phyloP scores from a whole-genome alignment of 2,797 vertebrate genomes.

The Sarcoramphus papa region DNA sequence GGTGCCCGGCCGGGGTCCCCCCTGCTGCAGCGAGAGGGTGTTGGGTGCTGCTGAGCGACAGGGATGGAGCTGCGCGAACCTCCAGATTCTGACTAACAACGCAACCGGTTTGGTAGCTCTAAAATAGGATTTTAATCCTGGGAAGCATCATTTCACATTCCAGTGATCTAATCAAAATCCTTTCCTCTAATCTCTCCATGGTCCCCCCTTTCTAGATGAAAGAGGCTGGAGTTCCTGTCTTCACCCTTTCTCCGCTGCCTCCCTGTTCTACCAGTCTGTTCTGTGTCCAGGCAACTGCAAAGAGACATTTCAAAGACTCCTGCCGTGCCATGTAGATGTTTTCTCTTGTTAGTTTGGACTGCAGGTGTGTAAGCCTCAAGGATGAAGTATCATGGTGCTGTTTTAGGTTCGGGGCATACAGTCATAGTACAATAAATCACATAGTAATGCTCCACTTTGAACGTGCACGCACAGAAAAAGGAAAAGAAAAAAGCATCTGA shows the following conservation, averaged over 20 bases:
- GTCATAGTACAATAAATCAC: constrained; percentile 70
- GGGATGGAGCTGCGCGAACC: not conserved
- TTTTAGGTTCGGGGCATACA: constrained; percentile 67
- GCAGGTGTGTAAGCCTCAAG: constrained; percentile 58
- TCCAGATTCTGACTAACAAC: constrained; percentile 5
- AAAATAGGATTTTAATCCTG: constrained; percentile 65
- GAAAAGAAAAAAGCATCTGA: constrained; percentile 69
- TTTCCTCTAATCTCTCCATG: constrained; percentile 62
- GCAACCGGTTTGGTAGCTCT: constrained; percentile 57
- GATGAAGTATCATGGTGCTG: constrained; percentile 55
- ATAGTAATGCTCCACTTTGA: constrained; percentile 54
- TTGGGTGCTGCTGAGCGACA: not conserved
- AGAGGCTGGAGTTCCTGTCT: constrained; percentile 59
- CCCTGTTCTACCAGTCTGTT: constrained; percentile 60
- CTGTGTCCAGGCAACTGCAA: constrained; percentile 67
- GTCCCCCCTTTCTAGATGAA: constrained; percentile 64
- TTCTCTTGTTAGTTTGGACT: constrained; percentile 65
- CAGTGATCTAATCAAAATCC: constrained; percentile 66
- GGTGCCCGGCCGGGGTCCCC: not conserved
- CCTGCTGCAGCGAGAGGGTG: not conserved
- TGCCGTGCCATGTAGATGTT: constrained; percentile 56
- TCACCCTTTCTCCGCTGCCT: constrained; percentile 56
- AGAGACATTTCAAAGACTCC: constrained; percentile 63
- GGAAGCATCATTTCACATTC: constrained; percentile 65
- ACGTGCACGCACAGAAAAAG: not conserved